phyloP scores from a whole-genome alignment of 2,888 invertebrate genomes.

The Thumatha senex region DNA sequence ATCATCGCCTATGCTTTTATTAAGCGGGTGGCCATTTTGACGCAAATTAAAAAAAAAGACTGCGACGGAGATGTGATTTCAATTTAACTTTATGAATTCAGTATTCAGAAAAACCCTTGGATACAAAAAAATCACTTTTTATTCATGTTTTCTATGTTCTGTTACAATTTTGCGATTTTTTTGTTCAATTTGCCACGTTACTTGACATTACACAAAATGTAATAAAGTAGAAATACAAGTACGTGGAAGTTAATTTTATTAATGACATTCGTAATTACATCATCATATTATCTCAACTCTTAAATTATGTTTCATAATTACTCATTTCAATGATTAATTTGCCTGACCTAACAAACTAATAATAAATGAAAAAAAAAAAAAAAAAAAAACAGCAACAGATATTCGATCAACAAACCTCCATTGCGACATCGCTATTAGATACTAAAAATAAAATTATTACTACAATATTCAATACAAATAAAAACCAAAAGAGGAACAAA shows the following conservation, averaged over 20 bases:
- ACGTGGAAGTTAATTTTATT: constrained; percentile 80
- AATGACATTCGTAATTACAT: constrained; percentile 75
- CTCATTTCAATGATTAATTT: constrained; percentile 74
- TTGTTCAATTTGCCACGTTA: constrained; percentile 70
- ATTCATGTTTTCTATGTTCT: constrained; percentile 77
- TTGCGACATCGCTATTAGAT: constrained; percentile 49
- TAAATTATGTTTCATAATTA: constrained; percentile 75
- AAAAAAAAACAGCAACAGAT: constrained; percentile 64
- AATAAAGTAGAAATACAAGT: constrained; percentile 80
- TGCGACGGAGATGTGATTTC: too few relatives aligned
- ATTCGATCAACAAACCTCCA: constrained; percentile 56
- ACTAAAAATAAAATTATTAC: constrained; percentile 61
- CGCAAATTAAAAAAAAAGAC: too few relatives aligned
- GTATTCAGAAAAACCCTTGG: constrained; percentile 60
- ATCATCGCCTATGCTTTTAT: too few relatives aligned
- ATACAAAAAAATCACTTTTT: constrained; percentile 82
- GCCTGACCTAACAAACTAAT: constrained; percentile 69
- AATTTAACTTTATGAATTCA: not conserved
- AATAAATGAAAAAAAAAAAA: constrained; percentile 62
- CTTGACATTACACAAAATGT: constrained; percentile 76
- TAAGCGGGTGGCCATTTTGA: too few relatives aligned
- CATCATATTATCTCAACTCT: constrained; percentile 72
- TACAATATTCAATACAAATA: constrained; percentile 52
- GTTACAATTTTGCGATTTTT: constrained; percentile 83
- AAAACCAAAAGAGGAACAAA: constrained; percentile 54